phyloP scores from a whole-genome alignment of 2,113 vertebrate genomes.

The Cranoglanis bouderius region DNA sequence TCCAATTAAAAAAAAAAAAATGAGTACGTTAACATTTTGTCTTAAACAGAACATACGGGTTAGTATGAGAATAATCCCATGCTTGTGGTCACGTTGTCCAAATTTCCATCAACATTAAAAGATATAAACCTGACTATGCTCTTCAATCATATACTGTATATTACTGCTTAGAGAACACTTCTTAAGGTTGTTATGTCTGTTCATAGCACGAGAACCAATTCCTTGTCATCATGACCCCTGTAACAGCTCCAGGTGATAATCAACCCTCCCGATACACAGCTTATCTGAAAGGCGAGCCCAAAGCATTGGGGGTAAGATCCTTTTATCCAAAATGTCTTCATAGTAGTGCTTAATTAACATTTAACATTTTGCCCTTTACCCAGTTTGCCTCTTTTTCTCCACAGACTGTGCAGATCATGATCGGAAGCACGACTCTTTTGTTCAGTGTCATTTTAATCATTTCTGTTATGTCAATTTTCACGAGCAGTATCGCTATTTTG shows the following conservation, averaged over 20 bases:
- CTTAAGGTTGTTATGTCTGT: neutral
- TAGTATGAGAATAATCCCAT: no score
- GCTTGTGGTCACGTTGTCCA: no score
- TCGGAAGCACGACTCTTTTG: neutral
- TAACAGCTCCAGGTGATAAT: neutral
- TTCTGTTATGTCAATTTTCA: rapidly evolving
- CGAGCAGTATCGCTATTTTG: neutral
- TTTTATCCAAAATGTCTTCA: neutral
- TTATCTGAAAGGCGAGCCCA: neutral
- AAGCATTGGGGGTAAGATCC: neutral
- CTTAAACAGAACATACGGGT: no score
- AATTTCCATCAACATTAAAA: neutral
- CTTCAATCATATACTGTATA: neutral
- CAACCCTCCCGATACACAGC: neutral
- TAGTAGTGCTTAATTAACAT: no score
- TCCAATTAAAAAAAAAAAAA: no score
- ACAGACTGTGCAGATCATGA: slow-evolving; percentile 3
- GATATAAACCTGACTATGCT: no score
- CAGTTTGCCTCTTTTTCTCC: neutral
- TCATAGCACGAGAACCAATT: neutral
- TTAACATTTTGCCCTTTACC: no score
- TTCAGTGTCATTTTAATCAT: neutral
- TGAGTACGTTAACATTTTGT: no score
- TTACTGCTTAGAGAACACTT: neutral
- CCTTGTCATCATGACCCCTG: neutral